These are phyloP conservation scores for Dione vanillae DNA, from an alignment of 2,888 invertebrate genomes.

Conservation along the genomic window DNA sequence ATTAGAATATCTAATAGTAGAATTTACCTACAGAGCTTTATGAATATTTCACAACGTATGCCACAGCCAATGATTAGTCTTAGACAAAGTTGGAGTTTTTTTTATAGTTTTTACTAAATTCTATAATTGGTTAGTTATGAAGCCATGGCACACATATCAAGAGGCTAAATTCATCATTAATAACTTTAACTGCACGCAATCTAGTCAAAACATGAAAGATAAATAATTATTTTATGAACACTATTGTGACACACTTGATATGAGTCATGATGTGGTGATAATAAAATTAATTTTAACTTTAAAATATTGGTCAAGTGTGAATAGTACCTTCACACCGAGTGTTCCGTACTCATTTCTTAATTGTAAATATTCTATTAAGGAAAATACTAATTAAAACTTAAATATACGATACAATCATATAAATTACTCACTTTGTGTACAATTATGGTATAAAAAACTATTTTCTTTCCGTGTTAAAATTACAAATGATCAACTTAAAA, in stretches of 20 bases:
- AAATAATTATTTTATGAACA: background rate
- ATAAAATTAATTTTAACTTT: background rate
- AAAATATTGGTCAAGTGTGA: no score
- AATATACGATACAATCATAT: no score
- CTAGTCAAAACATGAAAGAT: background rate
- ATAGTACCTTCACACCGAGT: no score
- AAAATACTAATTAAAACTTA: no score
- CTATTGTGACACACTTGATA: background rate
- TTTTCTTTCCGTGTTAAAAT: no score
- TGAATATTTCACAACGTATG: constrained; percentile 3
- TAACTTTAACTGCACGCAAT: constrained; percentile 13
- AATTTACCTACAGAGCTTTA: background rate
- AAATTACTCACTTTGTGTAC: no score
- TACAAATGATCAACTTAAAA: no score
- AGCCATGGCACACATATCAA: constrained; percentile 17
- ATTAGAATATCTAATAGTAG: background rate
- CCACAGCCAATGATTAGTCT: background rate
- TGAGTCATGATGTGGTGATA: background rate
- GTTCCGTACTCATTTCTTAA: no score
- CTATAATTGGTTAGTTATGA: constrained; percentile 4
- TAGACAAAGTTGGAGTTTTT: constrained; percentile 12
- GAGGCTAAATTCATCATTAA: constrained; percentile 36
- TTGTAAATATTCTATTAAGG: no score
- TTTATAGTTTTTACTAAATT: background rate
- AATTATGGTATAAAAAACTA: no score